phyloP scores from a whole-genome alignment of 2,888 invertebrate species.

The Quadroppia sp. region DNA sequence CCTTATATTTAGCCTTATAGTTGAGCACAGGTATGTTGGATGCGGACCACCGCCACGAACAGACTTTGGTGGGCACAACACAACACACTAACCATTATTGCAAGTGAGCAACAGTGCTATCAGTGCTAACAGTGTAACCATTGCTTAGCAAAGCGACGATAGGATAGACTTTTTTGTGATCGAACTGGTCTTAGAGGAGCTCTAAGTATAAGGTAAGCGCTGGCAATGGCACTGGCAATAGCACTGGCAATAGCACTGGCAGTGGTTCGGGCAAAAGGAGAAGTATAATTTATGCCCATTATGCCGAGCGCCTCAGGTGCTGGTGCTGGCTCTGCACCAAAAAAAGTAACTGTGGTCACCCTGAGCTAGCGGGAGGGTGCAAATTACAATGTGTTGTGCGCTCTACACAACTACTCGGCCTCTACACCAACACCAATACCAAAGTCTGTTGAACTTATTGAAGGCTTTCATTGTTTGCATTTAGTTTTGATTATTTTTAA shows the following conservation, averaged over 20 bases:
- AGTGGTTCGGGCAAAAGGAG: constrained; percentile 2
- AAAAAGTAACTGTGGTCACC: constrained; percentile 38
- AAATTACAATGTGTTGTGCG: constrained; percentile 30
- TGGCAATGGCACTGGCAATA: not conserved
- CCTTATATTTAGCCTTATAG: constrained; percentile 15
- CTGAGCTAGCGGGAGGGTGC: constrained; percentile 37
- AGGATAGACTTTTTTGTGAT: constrained; percentile 30
- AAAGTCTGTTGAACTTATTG: constrained; percentile 17
- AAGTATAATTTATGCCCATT: constrained; percentile 46
- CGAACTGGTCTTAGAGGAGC: constrained; percentile 28
- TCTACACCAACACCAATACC: not conserved
- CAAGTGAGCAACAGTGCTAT: not conserved
- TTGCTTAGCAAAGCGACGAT: not conserved
- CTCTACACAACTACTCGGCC: not conserved
- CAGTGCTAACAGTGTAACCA: not conserved
- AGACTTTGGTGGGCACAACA: constrained; percentile 30
- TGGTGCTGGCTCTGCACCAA: constrained; percentile 34
- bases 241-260: not conserved
- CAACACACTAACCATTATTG: constrained; percentile 20
- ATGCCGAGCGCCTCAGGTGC: constrained; percentile 41
- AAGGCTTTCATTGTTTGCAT: not conserved
- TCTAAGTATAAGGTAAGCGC: constrained; percentile 19
- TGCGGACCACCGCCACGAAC: constrained; percentile 29
- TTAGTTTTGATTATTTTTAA: not conserved
- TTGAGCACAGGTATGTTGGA: constrained; percentile 6